Evolutionary conservation across 2,113 vertebrate genomes (phyloP).

Genomic region (Eulemur rufifrons): DNA sequence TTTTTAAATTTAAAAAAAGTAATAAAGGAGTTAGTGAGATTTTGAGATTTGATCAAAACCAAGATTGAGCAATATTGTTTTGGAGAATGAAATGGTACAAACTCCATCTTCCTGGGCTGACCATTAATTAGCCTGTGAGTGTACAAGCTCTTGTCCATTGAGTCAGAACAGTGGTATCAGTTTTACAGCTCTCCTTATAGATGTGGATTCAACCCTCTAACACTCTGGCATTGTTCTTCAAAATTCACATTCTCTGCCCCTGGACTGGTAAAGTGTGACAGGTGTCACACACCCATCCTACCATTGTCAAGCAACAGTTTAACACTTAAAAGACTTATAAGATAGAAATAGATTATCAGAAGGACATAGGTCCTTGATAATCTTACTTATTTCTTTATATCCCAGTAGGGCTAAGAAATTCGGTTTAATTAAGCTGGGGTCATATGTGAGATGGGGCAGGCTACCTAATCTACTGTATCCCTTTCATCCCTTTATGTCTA

Average conservation of each 20-base stretch:
- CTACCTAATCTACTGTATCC: neutral
- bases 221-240: neutral
- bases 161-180: neutral
- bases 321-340: neutral
- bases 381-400: neutral
- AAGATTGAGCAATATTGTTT: neutral
- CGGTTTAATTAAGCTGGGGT: neutral
- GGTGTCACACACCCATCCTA: neutral
- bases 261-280: neutral
- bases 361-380: neutral
- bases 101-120: neutral
- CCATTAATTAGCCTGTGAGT: neutral
- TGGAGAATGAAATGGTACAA: neutral
- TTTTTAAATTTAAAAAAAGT: neutral
- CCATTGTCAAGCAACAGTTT: neutral
- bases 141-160: neutral
- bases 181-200: neutral
- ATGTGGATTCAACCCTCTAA: neutral
- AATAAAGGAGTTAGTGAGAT: neutral
- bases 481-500: neutral
- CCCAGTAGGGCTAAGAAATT: neutral
- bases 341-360: neutral
- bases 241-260: neutral
- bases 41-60: neutral
- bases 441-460: neutral